phyloP scores from a whole-genome alignment of 2,113 vertebrate genomes.

The Acanthochromis polyacanthus region DNA sequence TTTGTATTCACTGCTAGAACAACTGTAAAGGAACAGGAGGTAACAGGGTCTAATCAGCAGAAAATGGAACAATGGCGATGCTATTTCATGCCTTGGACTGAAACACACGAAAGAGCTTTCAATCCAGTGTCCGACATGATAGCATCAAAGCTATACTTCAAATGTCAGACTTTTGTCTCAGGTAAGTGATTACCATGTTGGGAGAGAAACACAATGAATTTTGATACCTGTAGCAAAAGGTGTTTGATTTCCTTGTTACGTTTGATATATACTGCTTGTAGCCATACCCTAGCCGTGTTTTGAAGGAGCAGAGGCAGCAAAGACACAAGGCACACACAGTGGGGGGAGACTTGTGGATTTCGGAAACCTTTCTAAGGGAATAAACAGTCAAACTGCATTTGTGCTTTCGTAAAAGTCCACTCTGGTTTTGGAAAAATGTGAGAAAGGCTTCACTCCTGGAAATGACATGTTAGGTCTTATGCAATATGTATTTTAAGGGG shows the following conservation, averaged over 20 bases:
- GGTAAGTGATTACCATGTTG: constrained; percentile 19
- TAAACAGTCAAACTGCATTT: constrained; percentile 13
- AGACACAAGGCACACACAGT: neutral
- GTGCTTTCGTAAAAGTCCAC: neutral
- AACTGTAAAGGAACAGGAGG: constrained; percentile 57
- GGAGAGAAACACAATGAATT: constrained; percentile 1
- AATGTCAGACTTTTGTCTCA: constrained; percentile 36
- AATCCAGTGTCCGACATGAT: constrained; percentile 6
- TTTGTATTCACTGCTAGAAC: constrained; percentile 51
- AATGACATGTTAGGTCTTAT: constrained; percentile 13
- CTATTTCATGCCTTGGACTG: constrained; percentile 45
- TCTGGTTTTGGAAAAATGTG: neutral
- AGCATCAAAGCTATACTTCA: constrained; percentile 35
- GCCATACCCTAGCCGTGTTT: neutral
- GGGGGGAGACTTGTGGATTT: constrained; percentile 1
- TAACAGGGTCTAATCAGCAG: constrained; percentile 61
- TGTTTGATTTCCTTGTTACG: neutral
- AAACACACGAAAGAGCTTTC: constrained; percentile 32
- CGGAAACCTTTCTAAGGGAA: neutral
- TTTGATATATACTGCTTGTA: neutral
- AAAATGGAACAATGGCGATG: constrained; percentile 47
- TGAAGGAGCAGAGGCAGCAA: neutral
- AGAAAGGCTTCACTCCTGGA: neutral
- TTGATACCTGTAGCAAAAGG: neutral
- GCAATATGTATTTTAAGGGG: neutral